Evolutionary conservation across 2,888 invertebrate genomes (phyloP), one percentile per base, ranked within the genome.

Genomic region (Drosophila testacea): DNA sequence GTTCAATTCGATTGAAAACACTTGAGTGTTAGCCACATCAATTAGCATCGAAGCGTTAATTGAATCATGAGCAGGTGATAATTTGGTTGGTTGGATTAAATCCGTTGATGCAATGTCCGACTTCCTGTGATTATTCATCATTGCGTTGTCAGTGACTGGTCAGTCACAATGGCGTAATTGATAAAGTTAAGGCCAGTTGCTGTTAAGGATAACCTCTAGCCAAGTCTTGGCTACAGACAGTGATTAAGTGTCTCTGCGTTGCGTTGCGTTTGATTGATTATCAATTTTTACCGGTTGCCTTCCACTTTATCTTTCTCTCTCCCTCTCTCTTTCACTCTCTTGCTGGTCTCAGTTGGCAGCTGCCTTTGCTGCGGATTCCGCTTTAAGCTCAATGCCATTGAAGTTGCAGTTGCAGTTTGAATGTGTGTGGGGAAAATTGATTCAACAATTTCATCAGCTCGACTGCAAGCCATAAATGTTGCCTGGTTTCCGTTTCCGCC

Each of bases 91-190:
- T 39, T 46, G 46, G 22, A 30, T 22, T 22, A 0, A 16, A 16
- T 22, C 22, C 42, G 54, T 22, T 47, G 51, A 41, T 59, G 68
- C 50, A 48, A 27, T 57, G 62, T 57, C 39, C 44, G 61, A 85
- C 77, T 72, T 73, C 68, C 71, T 52, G 73, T 88, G 83, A 83
- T 85, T 85, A 83, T 85, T 85, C 85, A 87, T 85, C 80, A 82
- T 69, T 48, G 0, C 16, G 16, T n/a, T 76, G 82, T 77, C 80
- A 78, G 63, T 59, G 22, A 22, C 22, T 22, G 61, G 7, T 51
- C 67, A 54, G 68, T 72, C 67, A 65, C 69, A 71, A 64, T 72
- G 64, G 48, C 64, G 69, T 73, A 81, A 83, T 85, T 88, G 87
- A 84, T 84, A 87, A 87, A 84, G 79, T 66, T 65, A 10, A 56